Evolutionary conservation across 2,888 invertebrate genomes (phyloP).

Genomic region (Heliconius sara): DNA sequence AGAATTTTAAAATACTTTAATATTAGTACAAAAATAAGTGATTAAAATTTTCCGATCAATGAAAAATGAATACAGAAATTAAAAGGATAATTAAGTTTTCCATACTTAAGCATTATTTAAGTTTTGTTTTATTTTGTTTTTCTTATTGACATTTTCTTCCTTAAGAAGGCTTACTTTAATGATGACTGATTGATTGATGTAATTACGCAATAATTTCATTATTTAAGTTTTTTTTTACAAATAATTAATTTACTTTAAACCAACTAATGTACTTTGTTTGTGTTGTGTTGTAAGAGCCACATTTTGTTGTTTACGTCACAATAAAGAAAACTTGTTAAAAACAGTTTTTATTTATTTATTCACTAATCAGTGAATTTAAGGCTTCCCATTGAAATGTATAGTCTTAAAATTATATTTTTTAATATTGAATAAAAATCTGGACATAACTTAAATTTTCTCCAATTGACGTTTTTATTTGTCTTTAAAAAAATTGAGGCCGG

Average conservation of each 20-base stretch:
- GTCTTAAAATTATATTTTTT: not conserved
- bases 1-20: not conserved
- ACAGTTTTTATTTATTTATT: not conserved
- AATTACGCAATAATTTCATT: not conserved
- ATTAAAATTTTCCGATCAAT: not conserved
- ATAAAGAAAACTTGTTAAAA: slow-evolving; percentile 1
- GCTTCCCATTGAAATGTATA: not conserved
- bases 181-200: not conserved
- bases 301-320: not conserved
- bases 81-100: too few relatives aligned
- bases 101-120: not conserved
- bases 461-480: too few relatives aligned
- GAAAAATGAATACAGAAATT: not conserved
- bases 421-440: too few relatives aligned
- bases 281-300: not conserved
- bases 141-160: not conserved
- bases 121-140: not conserved
- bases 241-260: slow-evolving; percentile 9
- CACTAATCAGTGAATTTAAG: not conserved
- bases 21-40: not conserved
- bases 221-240: not conserved
- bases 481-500: too few relatives aligned
- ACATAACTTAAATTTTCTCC: too few relatives aligned
- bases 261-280: not conserved
- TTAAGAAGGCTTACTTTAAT: not conserved